Percentiles rank a stretch among this genome's conserved stretches.
These are phyloP conservation scores for Rapana venosa DNA, from an alignment of 2,888 invertebrate genomes.

Conservation along the genomic window DNA sequence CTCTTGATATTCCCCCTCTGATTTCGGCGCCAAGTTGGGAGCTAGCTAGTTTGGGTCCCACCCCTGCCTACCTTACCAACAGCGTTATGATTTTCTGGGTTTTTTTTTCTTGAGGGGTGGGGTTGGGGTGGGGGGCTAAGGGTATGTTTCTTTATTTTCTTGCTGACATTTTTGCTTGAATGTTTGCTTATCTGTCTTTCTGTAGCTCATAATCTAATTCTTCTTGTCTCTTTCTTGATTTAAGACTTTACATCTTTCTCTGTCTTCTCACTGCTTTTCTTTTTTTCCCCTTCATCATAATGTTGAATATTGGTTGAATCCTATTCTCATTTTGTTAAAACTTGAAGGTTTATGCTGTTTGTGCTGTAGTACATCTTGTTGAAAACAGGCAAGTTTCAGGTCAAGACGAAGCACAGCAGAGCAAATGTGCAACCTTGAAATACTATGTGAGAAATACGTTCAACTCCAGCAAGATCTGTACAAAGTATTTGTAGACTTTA, in stretches of 20 bases:
- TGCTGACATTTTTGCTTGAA: not conserved
- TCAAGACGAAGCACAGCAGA: no score
- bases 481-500: no score
- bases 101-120: not conserved
- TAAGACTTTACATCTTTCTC: not conserved
- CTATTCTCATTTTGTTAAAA: no score
- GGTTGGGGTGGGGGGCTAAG: no score
- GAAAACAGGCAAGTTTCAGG: no score
- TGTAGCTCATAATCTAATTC: not conserved
- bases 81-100: not conserved
- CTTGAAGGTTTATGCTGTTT: no score
- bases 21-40: not conserved
- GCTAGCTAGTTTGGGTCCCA: not conserved
- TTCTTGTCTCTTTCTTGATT: not conserved
- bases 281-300: no score
- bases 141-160: not conserved
- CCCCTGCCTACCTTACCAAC: not conserved
- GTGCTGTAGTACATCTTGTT: no score
- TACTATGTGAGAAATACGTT: no score
- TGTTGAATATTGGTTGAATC: no score
- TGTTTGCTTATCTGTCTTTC: not conserved
- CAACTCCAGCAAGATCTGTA: no score
- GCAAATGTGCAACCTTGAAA: no score
- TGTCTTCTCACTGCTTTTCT: not conserved
- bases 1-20: not conserved